Percentiles rank a stretch among this genome's conserved stretches.
phyloP scores from a whole-genome alignment of 2,888 invertebrate species.

The Eumacrocentrus americanus region DNA sequence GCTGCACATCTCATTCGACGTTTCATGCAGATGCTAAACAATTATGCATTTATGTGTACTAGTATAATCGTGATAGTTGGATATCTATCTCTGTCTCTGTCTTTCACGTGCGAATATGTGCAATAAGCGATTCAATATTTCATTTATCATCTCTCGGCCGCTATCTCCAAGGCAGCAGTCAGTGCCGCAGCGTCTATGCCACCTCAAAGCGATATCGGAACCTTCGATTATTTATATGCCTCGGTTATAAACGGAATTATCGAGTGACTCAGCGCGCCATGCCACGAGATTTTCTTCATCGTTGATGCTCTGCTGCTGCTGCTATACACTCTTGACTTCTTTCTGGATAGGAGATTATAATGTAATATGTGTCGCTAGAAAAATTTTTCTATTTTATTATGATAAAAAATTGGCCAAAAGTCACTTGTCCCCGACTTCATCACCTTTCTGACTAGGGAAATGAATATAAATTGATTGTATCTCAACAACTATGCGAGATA shows the following conservation, averaged over 20 bases:
- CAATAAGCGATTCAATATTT: constrained; percentile 3
- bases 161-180: not conserved
- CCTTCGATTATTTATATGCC: constrained; percentile 5
- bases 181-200: not conserved
- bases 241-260: constrained; percentile 21
- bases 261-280: constrained; percentile 18
- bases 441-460: no score
- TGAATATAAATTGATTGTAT: no score
- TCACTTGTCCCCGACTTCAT: no score
- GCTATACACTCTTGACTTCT: no score
- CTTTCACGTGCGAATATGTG: not conserved
- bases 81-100: not conserved
- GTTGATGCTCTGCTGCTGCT: not conserved
- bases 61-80: no score
- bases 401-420: no score
- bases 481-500: no score
- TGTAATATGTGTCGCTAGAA: no score
- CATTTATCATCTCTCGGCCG: constrained; percentile 9
- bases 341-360: no score
- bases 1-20: not conserved
- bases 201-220: not conserved
- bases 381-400: no score
- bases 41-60: no score
- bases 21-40: not conserved
- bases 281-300: not conserved